phyloP scores from a whole-genome alignment of 2,888 invertebrate species.

The Subacronicta megacephala region DNA sequence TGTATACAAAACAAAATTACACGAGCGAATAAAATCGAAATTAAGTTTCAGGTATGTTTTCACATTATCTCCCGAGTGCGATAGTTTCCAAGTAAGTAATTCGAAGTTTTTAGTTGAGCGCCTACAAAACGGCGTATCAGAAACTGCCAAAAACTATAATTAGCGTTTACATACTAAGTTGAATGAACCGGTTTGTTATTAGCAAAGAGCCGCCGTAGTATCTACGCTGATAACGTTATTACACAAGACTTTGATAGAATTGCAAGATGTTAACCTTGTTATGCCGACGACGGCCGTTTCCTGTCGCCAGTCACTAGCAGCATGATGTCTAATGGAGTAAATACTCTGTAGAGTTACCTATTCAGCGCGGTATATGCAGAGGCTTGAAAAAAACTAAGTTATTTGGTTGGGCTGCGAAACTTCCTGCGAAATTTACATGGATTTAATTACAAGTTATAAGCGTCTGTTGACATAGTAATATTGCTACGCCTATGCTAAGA shows the following conservation, averaged over 20 bases:
- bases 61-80: slow-evolving; percentile 21
- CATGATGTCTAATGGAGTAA: slow-evolving; percentile 71
- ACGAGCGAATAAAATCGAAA: slow-evolving; percentile 23
- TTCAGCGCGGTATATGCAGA: slow-evolving; percentile 13
- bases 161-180: slow-evolving; percentile 59
- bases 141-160: slow-evolving; percentile 53
- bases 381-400: slow-evolving; percentile 10
- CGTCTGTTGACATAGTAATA: no score
- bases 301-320: slow-evolving; percentile 67
- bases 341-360: slow-evolving; percentile 57
- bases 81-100: slow-evolving; percentile 34
- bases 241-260: slow-evolving; percentile 77
- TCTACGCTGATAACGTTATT: slow-evolving; percentile 73
- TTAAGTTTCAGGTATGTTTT: slow-evolving; percentile 31
- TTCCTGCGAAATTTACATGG: neutral
- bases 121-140: slow-evolving; percentile 23
- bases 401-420: neutral
- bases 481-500: no score
- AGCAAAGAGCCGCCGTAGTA: slow-evolving; percentile 55
- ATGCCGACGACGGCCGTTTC: slow-evolving; percentile 71
- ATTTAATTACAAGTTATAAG: neutral
- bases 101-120: slow-evolving; percentile 36
- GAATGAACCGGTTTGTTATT: slow-evolving; percentile 54
- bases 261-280: slow-evolving; percentile 80
- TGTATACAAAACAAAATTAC: neutral